Base-by-base conservation (phyloP, 2,113 vertebrate genomes). In the Mionectes macconnelli region DNA sequence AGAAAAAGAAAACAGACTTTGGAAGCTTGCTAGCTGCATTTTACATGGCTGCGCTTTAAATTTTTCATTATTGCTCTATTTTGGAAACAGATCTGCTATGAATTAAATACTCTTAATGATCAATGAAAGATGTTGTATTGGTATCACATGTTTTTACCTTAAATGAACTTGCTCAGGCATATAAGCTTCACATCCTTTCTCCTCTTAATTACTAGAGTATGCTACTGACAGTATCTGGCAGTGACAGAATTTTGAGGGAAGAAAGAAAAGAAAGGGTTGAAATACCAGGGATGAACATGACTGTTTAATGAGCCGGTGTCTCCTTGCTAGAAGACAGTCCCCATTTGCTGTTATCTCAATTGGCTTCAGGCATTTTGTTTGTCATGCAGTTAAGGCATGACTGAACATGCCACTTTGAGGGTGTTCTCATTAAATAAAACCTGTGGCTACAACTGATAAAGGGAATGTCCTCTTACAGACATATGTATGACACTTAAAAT, bases 301-400 rank as follows among this genome's bases (percentile, higher is more conserved):
- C 57, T 78, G 81, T 78, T 93, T 85, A 93, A 90, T 76, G 73
- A 89, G 79, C 45, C 30, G 8, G 31, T n/a, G n/a, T 37, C 67
- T 55, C 74, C 88, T 17, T 62, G 56, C 68, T 60, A 53, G 84
- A 70, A 79, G 75, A 69, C 37, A 95, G 82, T 74, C 68, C 69
- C 83, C 87, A 74, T 74, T 82, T 70, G 82, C 73, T 92, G 82
- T 88, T 87, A 93, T 72, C 93, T 84, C 91, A 81, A 40, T 59
- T 6, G 0, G 81, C 93, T 89, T 67, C 87, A 85, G 91, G 90
- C 93, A 84, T 96, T 96, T 92, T 81, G 77, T 80, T 89, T 94
- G 80, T 89, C 78, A 86, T 62, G 64, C 62, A 94, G 87, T 76
- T 81, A 86, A 79, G 45, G 68, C 90, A 96, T 89, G 95, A 95